These are phyloP conservation scores for Galaxias olidus DNA, from an alignment of 2,797 vertebrate genomes.

Conservation along the genomic window DNA sequence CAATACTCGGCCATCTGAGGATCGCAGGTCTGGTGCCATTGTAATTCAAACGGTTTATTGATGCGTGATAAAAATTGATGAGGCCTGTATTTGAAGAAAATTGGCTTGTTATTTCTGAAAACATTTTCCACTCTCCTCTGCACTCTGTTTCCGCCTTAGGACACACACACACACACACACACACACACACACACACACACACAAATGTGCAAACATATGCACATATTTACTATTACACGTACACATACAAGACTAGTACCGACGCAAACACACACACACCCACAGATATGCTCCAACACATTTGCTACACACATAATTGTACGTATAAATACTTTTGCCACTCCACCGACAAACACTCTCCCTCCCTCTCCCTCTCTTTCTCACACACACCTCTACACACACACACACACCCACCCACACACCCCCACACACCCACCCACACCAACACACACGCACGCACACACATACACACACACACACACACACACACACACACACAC, in stretches of 20 bases:
- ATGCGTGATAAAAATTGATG: conserved; percentile 14
- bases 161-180: neutral
- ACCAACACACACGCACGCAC: conserved; percentile 1
- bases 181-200: neutral
- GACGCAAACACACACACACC: conserved; percentile 4
- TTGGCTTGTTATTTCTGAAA: neutral
- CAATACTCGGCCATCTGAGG: conserved; percentile 20
- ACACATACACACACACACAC: conserved; percentile 1
- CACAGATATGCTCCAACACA: too few species aligned
- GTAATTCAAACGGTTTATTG: neutral
- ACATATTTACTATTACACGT: too few species aligned
- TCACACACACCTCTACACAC: conserved; percentile 2
- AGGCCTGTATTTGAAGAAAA: conserved; percentile 5
- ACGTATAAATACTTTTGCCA: too few species aligned
- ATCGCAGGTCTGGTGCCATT: neutral
- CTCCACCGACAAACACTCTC: too few species aligned
- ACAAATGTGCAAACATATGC: too few species aligned
- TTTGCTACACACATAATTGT: too few species aligned
- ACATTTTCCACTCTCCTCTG: neutral
- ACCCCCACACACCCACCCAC: conserved; percentile 4
- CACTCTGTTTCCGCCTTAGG: neutral
- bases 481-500: neutral
- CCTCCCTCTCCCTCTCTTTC: too few species aligned
- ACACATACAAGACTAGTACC: too few species aligned
- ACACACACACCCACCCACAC: neutral